Evolutionary conservation across 2,113 vertebrate genomes (phyloP).

Genomic region (Coracopsis vasa): DNA sequence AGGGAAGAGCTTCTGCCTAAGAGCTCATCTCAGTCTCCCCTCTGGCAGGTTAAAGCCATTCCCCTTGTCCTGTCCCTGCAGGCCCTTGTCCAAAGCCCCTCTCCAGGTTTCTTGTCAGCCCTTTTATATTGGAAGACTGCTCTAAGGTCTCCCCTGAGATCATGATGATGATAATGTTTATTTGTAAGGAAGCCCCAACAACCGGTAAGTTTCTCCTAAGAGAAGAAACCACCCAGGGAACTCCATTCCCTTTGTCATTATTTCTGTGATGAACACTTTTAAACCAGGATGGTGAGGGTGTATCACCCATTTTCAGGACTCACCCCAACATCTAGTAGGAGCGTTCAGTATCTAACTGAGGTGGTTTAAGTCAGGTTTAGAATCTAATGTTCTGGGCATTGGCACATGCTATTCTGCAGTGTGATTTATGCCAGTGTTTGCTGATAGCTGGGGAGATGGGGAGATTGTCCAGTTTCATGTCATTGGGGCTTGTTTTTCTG

Average conservation of each 20-base stretch:
- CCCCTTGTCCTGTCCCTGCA: not conserved
- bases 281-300: not conserved
- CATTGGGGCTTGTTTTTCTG: not conserved
- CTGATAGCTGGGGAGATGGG: not conserved
- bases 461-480: not conserved
- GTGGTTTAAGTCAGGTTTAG: not conserved
- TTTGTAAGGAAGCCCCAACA: not conserved
- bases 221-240: not conserved
- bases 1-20: too few relatives aligned
- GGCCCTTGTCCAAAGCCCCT: not conserved
- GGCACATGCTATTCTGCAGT: not conserved
- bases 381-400: not conserved
- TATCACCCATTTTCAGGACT: fast-evolving
- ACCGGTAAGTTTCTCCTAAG: not conserved
- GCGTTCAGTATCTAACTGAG: not conserved
- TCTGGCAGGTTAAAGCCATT: not conserved
- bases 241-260: not conserved
- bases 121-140: not conserved
- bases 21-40: not conserved
- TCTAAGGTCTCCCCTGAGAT: not conserved
- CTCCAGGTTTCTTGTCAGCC: not conserved
- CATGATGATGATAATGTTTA: not conserved
- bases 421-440: not conserved
- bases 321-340: not conserved
- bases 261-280: not conserved